A percentile compares a stretch with the other conserved stretches of the same genome.
Conservation (phyloP, 2,113 vertebrate species). For the Gymnogyps californianus region DNA sequence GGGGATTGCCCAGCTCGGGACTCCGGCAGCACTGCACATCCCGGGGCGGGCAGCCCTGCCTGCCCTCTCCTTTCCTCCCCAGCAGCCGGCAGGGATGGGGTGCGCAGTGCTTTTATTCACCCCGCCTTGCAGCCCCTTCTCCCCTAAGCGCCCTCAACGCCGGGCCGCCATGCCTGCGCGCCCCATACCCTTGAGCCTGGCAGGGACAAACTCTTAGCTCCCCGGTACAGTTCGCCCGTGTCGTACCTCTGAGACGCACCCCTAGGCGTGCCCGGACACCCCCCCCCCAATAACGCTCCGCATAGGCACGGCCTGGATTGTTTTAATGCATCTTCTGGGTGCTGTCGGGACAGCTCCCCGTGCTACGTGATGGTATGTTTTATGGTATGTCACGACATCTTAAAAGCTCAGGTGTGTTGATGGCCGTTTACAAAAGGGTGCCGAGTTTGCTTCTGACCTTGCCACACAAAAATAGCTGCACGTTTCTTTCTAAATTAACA, state of each 20-base stretch:
- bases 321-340: neutral
- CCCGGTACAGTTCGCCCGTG: neutral
- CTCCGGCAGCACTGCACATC: neutral
- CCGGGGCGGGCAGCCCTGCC: neutral
- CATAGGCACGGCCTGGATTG: fast-evolving
- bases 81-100: neutral
- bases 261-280: neutral
- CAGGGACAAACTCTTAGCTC: neutral
- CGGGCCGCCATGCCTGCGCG: neutral
- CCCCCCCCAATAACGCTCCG: fast-evolving
- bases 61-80: neutral
- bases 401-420: neutral
- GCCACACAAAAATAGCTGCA: neutral
- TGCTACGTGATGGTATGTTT: fast-evolving
- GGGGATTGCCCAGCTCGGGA: too few species aligned
- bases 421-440: neutral
- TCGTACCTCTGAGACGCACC: too few species aligned
- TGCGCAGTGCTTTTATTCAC: neutral
- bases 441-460: neutral
- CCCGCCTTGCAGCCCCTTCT: neutral
- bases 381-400: neutral
- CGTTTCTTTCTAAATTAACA: neutral
- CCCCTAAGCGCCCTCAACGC: neutral
- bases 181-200: too few species aligned
- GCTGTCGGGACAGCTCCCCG: neutral